Conservation (phyloP, 2,113 vertebrate genomes). For the Esox niger region DNA sequence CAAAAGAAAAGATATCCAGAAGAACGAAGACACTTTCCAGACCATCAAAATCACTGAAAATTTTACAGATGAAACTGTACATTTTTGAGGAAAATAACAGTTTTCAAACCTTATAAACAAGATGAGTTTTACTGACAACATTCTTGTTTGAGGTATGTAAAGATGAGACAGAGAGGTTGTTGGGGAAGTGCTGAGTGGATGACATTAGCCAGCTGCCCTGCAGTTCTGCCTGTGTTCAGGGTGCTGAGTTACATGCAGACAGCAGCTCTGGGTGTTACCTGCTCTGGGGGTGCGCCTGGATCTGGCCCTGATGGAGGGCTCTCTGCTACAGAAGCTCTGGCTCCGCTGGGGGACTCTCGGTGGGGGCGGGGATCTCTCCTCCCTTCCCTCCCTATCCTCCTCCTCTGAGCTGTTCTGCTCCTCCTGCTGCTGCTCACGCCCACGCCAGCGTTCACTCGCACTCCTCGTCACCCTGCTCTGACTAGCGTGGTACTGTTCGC, state of each 20-base stretch:
- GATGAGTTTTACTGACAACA: slow-evolving; percentile 16
- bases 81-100: too few relatives aligned
- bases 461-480: slow-evolving; percentile 34
- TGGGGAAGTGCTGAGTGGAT: not conserved
- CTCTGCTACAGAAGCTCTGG: slow-evolving; percentile 55
- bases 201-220: slow-evolving; percentile 11
- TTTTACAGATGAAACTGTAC: too few relatives aligned
- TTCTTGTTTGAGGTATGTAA: slow-evolving; percentile 37
- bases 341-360: slow-evolving; percentile 46
- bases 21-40: too few relatives aligned
- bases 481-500: not conserved
- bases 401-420: slow-evolving; percentile 55
- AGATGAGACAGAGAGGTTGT: slow-evolving; percentile 30
- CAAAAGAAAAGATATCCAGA: slow-evolving; percentile 5
- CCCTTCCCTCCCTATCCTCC: slow-evolving; percentile 23
- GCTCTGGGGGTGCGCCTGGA: slow-evolving; percentile 39
- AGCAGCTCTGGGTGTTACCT: slow-evolving; percentile 60
- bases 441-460: slow-evolving; percentile 38
- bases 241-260: slow-evolving; percentile 10
- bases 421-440: slow-evolving; percentile 38
- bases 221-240: slow-evolving; percentile 21
- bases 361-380: slow-evolving; percentile 39
- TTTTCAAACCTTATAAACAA: not conserved
- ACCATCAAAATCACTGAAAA: slow-evolving; percentile 4
- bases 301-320: slow-evolving; percentile 42